Evolutionary conservation across 2,113 vertebrate species (phyloP), one percentile per base, ranked within the genome.

Genomic region (Hippocampus mohnikei): DNA sequence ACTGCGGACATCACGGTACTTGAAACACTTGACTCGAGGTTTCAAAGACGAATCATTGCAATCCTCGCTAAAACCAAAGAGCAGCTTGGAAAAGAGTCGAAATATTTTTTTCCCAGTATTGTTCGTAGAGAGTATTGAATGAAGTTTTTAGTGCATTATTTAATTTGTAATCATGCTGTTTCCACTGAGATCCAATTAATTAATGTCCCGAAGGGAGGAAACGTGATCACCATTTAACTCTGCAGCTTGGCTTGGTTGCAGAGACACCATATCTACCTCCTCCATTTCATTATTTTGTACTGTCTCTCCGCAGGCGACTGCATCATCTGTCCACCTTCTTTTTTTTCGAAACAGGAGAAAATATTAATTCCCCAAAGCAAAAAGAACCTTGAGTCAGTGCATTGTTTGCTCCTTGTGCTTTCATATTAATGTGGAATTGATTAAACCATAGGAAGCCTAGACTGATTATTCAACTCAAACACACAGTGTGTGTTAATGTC

Each of bases 201-300:
- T 62, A 40, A 53, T 8, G 40, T 23, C 6, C 3, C 15, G 2
- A 1, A 20, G 29, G 0, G n/a, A 1, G 27, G 60, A 60, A 69
- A 75, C 65, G 79, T 33, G 29, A 59, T 59, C 58, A 59, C 16
- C 8, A 33, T 29, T 29, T 44, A 62, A 63, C 3, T 29, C 56
- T 13, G 69, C 73, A 78, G n/a, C 73, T 77, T 79, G 77, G 11
- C 74, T 18, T 69, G 78, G 79, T 84, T 84, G 82, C 80, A 84
- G 71, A 85, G 84, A 89, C 76, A 67, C 62, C 73, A 78, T 48
- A 82, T 84, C 90, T 91, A 90, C 90, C 87, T 91, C 87, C 81
- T 63, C 58, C 59, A 25, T 75, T 72, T 75, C 20, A n/a, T 61
- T 59, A 69, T 82, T 52, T 72, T 69, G 42, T 75, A 68, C 59